Percentiles rank a stretch among this genome's conserved stretches.
Evolutionary conservation across 2,113 vertebrate species (phyloP).

Genomic region (Baryphthengus martii): DNA sequence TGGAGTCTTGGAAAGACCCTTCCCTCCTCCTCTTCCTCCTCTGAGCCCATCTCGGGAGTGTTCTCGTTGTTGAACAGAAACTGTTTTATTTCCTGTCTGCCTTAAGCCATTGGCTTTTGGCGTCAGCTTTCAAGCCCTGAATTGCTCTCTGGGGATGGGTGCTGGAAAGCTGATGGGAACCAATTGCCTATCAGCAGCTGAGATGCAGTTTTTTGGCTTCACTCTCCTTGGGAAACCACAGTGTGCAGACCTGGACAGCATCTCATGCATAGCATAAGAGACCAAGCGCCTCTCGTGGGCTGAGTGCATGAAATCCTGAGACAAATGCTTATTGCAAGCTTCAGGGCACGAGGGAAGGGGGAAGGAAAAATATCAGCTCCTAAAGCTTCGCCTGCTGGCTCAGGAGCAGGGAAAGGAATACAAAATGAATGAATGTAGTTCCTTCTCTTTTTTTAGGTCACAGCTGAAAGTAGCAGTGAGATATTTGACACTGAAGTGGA

Average conservation of each 20-base stretch:
- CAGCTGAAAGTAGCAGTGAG: background rate
- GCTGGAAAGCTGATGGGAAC: conserved; percentile 1
- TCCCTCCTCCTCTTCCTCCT: background rate
- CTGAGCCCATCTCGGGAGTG: background rate
- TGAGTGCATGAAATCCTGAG: background rate
- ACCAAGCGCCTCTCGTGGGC: background rate
- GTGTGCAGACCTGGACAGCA: background rate
- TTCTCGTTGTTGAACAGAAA: background rate
- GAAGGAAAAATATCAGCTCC: background rate
- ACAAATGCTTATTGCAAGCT: background rate
- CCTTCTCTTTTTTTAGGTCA: background rate
- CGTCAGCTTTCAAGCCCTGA: background rate
- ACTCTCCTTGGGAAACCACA: background rate
- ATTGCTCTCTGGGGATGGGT: background rate
- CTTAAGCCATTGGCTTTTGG: background rate
- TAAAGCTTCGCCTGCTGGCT: background rate
- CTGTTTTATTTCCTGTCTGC: conserved; percentile 20
- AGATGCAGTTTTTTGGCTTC: background rate
- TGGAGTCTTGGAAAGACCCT: background rate
- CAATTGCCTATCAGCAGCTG: conserved; percentile 4
- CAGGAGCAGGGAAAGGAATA: background rate
- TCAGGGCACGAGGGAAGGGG: background rate
- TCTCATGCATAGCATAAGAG: background rate
- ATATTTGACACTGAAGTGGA: background rate
- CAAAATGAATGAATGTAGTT: background rate